Base-by-base conservation (phyloP, 2,113 vertebrate genomes). In the Nettapus auritus region DNA sequence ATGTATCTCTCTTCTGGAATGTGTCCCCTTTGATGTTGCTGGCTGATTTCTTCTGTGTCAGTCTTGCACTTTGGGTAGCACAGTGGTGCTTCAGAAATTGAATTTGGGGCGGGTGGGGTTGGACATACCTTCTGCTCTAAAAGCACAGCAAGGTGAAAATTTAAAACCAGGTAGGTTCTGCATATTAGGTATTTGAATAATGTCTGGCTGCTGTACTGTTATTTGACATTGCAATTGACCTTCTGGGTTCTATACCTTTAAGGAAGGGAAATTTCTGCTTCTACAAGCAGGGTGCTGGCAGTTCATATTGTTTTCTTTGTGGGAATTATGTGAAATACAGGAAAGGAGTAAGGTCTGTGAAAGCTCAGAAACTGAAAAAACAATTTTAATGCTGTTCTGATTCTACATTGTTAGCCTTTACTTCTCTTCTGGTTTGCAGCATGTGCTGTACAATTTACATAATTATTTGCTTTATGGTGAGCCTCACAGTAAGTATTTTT, bases 1-100 rank as follows among this genome's bases (percentile, higher is more conserved):
- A 18, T 4, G 2, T 38, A 0, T 38, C 10, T 34, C 22, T 74
- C 13, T 21, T 25, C 1, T 33, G 33, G 36, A 59, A 36, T 50
- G 13, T 8, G 46, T 33, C 7, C 19, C 4, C 6, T 14, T 92
- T 57, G 19, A 9, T 62, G 9, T 18, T 93, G 14, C 33, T 68
- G 38, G 25, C 15, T 86, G n/a, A 9, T 3, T 80, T 81, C n/a
- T 36, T 3, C 14, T 85, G 13, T 5, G 16, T 85, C 22, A 59
- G 19, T 83, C 18, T 86, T 83, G 56, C 8, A n/a, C 11, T n/a
- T n/a, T 48, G 36, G 4, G 20, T 88, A 40, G n/a, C 16, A 56
- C 8, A 63, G 64, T 64, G 57, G 8, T 79, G 26, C 38, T 75
- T 56, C 16, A 79, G n/a, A 71, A 79, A 8, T 38, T 38, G 33